Evolutionary conservation across 2,113 vertebrate species (phyloP).

Genomic region (Lipophrys pholis): DNA sequence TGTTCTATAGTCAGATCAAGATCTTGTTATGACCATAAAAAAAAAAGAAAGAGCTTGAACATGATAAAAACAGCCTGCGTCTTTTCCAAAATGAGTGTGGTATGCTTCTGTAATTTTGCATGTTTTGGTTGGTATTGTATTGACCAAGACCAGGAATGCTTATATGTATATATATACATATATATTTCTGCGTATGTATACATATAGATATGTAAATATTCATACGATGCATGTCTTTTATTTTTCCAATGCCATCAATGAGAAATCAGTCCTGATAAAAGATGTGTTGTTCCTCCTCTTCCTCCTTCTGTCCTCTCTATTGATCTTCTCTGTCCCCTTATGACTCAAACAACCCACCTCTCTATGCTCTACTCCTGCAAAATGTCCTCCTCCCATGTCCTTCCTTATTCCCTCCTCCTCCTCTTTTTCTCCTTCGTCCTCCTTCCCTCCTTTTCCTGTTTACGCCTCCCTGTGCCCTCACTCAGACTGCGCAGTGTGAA

Average conservation of each 20-base stretch:
- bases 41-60: conserved; percentile 23
- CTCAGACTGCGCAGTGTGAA: conserved; percentile 92
- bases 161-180: conserved; percentile 52
- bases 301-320: conserved; percentile 36
- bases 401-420: neutral
- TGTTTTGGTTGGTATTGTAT: conserved; percentile 78
- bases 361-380: conserved; percentile 38
- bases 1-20: conserved; percentile 3
- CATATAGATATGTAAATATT: conserved; percentile 41
- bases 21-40: conserved; percentile 38
- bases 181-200: conserved; percentile 54
- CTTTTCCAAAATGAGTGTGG: conserved; percentile 47
- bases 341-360: conserved; percentile 35
- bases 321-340: conserved; percentile 50
- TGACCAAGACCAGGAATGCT: conserved; percentile 76
- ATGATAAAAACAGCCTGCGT: conserved; percentile 8
- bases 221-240: conserved; percentile 73
- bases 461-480: conserved; percentile 43
- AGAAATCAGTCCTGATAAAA: conserved; percentile 61
- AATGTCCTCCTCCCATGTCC: conserved; percentile 22
- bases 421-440: conserved; percentile 3
- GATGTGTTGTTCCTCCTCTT: conserved; percentile 48
- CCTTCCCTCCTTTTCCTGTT: conserved; percentile 24
- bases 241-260: conserved; percentile 41
- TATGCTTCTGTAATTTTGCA: conserved; percentile 80